Percentiles rank a stretch among this genome's conserved stretches.
These are phyloP conservation scores for Egretta garzetta DNA, from an alignment of 2,113 vertebrate species.

Conservation along the genomic window DNA sequence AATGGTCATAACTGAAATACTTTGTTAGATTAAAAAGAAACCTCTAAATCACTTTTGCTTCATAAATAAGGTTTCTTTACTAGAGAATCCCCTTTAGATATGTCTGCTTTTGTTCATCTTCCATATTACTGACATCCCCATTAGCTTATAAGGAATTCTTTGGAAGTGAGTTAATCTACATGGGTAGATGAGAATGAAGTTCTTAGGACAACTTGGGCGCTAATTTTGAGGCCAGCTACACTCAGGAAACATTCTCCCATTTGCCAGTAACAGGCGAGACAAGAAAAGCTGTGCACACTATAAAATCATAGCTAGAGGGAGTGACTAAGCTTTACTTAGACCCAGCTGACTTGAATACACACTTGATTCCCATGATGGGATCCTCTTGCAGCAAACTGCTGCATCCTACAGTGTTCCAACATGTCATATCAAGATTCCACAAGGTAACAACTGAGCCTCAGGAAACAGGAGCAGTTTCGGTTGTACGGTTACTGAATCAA, in stretches of 20 bases:
- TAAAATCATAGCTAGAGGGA: neutral
- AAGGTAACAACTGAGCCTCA: neutral
- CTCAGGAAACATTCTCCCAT: neutral
- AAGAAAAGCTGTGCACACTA: neutral
- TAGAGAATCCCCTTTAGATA: neutral
- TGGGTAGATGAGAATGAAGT: neutral
- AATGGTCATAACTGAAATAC: neutral
- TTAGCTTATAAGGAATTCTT: neutral
- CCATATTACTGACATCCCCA: neutral
- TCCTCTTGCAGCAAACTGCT: neutral
- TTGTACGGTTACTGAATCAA: neutral
- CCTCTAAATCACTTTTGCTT: neutral
- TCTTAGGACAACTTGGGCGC: neutral
- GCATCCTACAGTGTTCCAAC: neutral
- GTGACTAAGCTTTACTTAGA: neutral
- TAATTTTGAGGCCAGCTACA: neutral
- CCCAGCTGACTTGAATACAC: neutral
- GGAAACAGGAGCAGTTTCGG: neutral
- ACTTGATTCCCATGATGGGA: neutral
- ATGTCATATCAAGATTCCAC: neutral
- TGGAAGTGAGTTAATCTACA: neutral
- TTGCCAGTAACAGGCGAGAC: neutral
- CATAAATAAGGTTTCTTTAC: neutral
- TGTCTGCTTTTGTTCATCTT: neutral
- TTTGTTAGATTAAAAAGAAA: neutral